Base-by-base conservation (phyloP, 2,888 invertebrate species). In the Aleiodes alternator region DNA sequence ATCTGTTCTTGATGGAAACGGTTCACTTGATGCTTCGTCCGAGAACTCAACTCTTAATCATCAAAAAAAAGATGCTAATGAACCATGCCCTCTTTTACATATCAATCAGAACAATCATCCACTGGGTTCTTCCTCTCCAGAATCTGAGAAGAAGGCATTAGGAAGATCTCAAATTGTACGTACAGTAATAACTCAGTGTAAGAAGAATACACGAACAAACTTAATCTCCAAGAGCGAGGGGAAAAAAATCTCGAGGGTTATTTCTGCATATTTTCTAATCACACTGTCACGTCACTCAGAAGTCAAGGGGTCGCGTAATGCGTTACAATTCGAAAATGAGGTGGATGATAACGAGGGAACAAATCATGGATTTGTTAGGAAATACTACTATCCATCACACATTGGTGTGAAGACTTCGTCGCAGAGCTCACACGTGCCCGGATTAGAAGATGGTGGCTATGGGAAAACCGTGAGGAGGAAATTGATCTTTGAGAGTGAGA, bases 401-500 rank as follows among this genome's bases (percentile, higher is more conserved):
- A 57, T 29, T 23, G 23, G 16, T 31, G 57, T 4, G 11, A 57
- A 9, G 31, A 57, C 6, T 31, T 23, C 57, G 11, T 9, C 31
- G 31, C 4, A 16, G 29, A 3, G n/a, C 31, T 31, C 31, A 57
- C 11, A 9, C 31, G 16, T 57, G 16, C 57, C 14, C 29, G 16
- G 16, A 29, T 57, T 16, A 9, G 31, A 31, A 9, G 31, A 57
- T 57, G 29, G 11, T 31, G 51, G 12, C 4, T n/a, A 14, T 51
- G 51, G 9, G 6, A 57, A 57, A 5, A 57, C 31, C 8, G 57
- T 57, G 31, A 57, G 57, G 3, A 57, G 57, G 11, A 57, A 57
- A 57, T 31, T 57, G 57, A 29, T 57, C 31, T 57, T 57, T 57
- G 57, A 57, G 57, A 57, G 9, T 23, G 23, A 5, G 4, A n/a